These are phyloP conservation scores for Rapana venosa DNA, from an alignment of 2,888 invertebrate genomes.

Conservation along the genomic window DNA sequence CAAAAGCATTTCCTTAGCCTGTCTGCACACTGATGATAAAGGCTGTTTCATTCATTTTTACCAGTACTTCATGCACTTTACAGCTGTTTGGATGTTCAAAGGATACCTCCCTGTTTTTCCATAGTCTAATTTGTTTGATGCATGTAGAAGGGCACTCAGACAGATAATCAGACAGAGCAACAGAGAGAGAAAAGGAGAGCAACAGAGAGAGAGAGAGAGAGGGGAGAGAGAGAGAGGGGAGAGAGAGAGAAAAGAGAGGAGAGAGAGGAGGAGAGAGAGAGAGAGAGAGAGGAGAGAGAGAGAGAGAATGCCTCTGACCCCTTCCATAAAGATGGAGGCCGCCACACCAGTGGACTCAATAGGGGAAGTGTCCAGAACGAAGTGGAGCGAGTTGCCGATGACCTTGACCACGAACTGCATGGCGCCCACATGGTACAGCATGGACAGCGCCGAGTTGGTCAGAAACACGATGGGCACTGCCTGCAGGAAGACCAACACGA, in stretches of 20 bases:
- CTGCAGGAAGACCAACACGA: too few relatives aligned
- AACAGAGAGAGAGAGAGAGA: neutral
- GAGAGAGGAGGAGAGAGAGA: neutral
- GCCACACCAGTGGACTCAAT: constrained; percentile 34
- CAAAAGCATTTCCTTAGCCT: too few relatives aligned
- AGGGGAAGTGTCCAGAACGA: constrained; percentile 14
- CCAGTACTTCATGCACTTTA: too few relatives aligned
- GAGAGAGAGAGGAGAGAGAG: too few relatives aligned
- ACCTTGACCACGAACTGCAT: constrained; percentile 34
- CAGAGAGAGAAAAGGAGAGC: neutral
- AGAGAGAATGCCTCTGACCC: neutral
- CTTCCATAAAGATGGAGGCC: constrained; percentile 41
- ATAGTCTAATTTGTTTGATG: too few relatives aligned
- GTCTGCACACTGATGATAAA: too few relatives aligned
- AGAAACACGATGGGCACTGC: constrained; percentile 29
- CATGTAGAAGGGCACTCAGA: too few relatives aligned
- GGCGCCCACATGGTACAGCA: constrained; percentile 37
- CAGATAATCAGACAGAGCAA: neutral
- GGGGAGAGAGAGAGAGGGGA: too few relatives aligned
- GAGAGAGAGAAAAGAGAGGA: too few relatives aligned
- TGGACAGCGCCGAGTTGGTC: constrained; percentile 32
- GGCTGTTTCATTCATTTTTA: too few relatives aligned
- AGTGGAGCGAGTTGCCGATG: constrained; percentile 22
- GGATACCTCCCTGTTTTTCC: too few relatives aligned
- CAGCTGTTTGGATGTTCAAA: too few relatives aligned